phyloP scores from a whole-genome alignment of 2,888 invertebrate genomes.

The Apamea crenata region DNA sequence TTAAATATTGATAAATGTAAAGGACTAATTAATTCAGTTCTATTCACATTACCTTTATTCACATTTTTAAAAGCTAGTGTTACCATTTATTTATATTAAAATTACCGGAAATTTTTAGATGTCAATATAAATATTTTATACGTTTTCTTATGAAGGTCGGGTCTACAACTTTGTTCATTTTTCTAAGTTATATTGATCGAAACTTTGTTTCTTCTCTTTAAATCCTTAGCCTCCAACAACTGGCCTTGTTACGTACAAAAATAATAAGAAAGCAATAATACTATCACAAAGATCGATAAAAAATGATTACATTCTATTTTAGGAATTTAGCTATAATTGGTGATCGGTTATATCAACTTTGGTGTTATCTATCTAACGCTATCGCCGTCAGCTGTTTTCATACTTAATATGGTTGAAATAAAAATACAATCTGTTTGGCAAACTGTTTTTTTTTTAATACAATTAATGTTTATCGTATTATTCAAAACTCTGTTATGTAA shows the following conservation, averaged over 20 bases:
- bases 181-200: neutral
- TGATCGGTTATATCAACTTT: neutral
- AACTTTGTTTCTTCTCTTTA: neutral
- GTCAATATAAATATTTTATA: neutral
- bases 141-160: neutral
- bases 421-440: constrained; percentile 21
- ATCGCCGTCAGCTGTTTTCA: constrained; percentile 18
- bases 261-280: neutral
- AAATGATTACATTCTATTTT: neutral
- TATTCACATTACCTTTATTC: too few relatives aligned
- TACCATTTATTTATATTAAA: too few relatives aligned
- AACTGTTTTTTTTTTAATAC: neutral
- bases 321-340: neutral
- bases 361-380: constrained; percentile 3
- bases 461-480: constrained; percentile 16
- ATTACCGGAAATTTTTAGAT: too few relatives aligned
- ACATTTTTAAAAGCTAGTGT: too few relatives aligned
- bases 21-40: too few relatives aligned
- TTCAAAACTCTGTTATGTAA: neutral
- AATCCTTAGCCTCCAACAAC: neutral
- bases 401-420: constrained; percentile 30
- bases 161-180: neutral
- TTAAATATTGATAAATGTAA: neutral
- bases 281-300: constrained; percentile 9
- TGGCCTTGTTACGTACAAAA: neutral